These are phyloP conservation scores for Alosa alosa DNA, from an alignment of 2,113 vertebrate species.

Conservation along the genomic window DNA sequence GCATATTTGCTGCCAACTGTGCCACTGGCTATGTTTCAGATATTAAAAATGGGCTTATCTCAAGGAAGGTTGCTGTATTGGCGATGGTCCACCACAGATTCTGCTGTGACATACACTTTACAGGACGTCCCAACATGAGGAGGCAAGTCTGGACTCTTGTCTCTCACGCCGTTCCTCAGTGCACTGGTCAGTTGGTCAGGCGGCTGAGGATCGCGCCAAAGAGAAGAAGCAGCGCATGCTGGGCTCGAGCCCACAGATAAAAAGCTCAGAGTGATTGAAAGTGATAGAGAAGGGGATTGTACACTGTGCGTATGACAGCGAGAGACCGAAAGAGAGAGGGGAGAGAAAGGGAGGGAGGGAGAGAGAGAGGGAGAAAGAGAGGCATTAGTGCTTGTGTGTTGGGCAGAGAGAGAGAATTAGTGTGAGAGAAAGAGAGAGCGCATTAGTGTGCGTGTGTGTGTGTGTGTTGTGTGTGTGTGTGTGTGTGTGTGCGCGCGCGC, in stretches of 20 bases:
- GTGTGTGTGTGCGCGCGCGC: constrained; percentile 20
- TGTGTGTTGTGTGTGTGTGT: neutral
- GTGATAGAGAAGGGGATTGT: constrained; percentile 85
- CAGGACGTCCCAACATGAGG: neutral
- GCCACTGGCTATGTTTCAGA: neutral
- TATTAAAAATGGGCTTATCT: neutral
- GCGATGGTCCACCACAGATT: neutral
- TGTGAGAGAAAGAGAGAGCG: constrained; percentile 56
- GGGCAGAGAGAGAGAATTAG: constrained; percentile 53
- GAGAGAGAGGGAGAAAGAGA: constrained; percentile 51
- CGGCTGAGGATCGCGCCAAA: neutral
- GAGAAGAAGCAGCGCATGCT: constrained; percentile 2
- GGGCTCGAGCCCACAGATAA: constrained; percentile 1
- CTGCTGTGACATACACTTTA: neutral
- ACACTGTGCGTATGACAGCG: constrained; percentile 47
- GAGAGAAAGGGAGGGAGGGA: constrained; percentile 43
- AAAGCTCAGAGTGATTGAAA: constrained; percentile 80
- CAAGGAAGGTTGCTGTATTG: neutral
- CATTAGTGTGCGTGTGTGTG: constrained; percentile 28
- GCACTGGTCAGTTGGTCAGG: constrained; percentile 6
- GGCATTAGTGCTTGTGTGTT: constrained; percentile 71
- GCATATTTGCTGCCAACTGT: neutral
- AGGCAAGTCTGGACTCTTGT: too few relatives aligned
- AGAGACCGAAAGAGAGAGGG: constrained; percentile 52
- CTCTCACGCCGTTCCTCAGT: neutral